Evolutionary conservation across 1,140 invertebrate genomes (phyloP), one percentile per base, ranked within the genome.

Genomic region (Saxidomus purpurata): DNA sequence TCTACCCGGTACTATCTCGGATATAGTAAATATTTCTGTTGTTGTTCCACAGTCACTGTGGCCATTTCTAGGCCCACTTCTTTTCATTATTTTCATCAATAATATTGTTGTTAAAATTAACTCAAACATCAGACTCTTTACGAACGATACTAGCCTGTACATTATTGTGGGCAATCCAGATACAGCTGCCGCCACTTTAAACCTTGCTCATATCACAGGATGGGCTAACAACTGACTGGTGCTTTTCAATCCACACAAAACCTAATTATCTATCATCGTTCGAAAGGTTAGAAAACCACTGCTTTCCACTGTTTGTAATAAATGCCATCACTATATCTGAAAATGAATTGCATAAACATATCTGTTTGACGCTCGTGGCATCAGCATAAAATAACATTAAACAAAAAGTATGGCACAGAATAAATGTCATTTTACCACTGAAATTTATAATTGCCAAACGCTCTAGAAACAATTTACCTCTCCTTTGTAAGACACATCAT

Each of bases 221-320:
- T 71, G 81, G 79, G 87, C 3, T 49, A 19, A 49, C n/a, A 80
- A 11, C 38, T 87, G 19, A n/a, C n/a, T n/a, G n/a, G n/a, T n/a
- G n/a, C n/a, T 28, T 15, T n/a, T 80, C 63, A 80, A 83, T 94
- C 76, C 38, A 6, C n/a, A n/a, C 28, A 81, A 90, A 87, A 87
- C 83, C 11, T 43, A 9, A 0, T 40, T 11, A 31, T 40, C 76
- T 17, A 40, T 59, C n/a, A 34, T 87, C n/a, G 63, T 69, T 19
- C 31, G 47, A 36, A 43, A 69, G 52, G 6, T 13, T 2, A 25
- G 40, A 8, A 15, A 67, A 19, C 22, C 38, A 3, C 6, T 47
- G 13, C 15, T 52, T n/a, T 55, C 69, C 49, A 74, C 69, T 22
- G 22, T 22, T 89, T n/a, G 0, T 34, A 17, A 22, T 76, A 13